Conservation (phyloP, 2,113 vertebrate genomes). For the Corydoras sp. region DNA sequence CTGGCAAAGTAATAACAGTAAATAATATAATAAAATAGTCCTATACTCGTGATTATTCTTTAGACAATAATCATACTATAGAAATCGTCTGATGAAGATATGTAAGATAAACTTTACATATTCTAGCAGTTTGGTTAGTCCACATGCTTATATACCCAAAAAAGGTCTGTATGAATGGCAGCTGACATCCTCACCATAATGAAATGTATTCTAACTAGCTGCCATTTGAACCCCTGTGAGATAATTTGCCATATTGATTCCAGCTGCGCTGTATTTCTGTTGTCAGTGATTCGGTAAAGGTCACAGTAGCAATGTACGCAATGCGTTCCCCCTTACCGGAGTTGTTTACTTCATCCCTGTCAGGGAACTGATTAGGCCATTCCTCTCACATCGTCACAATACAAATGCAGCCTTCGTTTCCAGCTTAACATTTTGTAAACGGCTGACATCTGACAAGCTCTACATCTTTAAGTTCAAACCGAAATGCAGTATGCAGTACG, state of each 20-base stretch:
- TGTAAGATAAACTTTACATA: conserved; percentile 6
- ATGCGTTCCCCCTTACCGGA: conserved; percentile 59
- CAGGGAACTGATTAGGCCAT: conserved; percentile 69
- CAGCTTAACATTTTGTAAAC: conserved; percentile 81
- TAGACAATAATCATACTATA: too few relatives aligned
- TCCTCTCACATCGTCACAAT: conserved; percentile 79
- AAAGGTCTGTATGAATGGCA: conserved; percentile 2
- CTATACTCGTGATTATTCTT: too few relatives aligned
- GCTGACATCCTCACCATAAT: conserved; percentile 15
- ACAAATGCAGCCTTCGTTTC: conserved; percentile 75
- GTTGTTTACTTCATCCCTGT: conserved; percentile 65
- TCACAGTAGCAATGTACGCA: conserved; percentile 47
- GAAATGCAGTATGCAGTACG: conserved; percentile 70
- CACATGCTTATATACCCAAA: neutral
- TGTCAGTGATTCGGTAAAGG: conserved; percentile 64
- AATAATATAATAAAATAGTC: too few relatives aligned
- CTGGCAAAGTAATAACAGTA: too few relatives aligned
- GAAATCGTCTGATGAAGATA: too few relatives aligned
- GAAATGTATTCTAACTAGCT: conserved; percentile 59
- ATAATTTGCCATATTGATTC: conserved; percentile 70
- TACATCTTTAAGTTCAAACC: conserved; percentile 93
- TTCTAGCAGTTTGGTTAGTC: neutral
- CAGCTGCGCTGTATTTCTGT: conserved; percentile 51
- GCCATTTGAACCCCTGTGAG: conserved; percentile 57
- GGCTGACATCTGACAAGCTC: conserved; percentile 86